These are phyloP conservation scores for Prosopocoilus inquinatus DNA, from an alignment of 2,888 invertebrate genomes.

Conservation along the genomic window DNA sequence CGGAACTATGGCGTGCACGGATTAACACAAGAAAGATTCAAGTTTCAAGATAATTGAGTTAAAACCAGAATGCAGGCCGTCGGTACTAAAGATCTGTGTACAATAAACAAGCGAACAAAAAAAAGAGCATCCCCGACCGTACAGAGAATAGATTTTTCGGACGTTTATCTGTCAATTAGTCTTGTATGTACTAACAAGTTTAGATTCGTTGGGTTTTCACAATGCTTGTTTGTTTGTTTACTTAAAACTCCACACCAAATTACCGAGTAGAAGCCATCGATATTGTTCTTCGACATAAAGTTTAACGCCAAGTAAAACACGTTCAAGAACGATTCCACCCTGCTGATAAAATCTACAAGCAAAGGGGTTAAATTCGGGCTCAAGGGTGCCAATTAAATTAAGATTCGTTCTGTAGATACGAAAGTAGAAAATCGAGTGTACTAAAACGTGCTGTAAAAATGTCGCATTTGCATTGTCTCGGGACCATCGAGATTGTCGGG, in stretches of 20 bases:
- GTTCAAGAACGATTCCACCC: not conserved
- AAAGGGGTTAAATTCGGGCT: constrained; percentile 22
- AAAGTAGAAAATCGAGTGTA: too few species aligned
- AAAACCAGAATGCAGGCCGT: constrained; percentile 33
- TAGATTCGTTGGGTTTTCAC: too few species aligned
- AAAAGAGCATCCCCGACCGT: constrained; percentile 23
- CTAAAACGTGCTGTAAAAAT: too few species aligned
- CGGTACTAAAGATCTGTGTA: constrained; percentile 32
- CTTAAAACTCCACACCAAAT: too few species aligned
- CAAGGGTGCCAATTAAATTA: constrained; percentile 26
- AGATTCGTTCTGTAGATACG: constrained; percentile 1
- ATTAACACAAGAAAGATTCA: constrained; percentile 34
- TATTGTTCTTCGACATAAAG: too few species aligned
- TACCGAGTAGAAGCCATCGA: too few species aligned
- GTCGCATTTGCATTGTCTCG: too few species aligned
- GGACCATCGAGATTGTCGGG: too few species aligned
- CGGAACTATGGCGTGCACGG: constrained; percentile 30
- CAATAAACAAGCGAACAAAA: constrained; percentile 36
- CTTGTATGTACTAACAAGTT: constrained; percentile 12
- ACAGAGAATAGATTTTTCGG: constrained; percentile 21
- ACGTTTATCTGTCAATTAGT: constrained; percentile 28
- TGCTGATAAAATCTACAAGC: constrained; percentile 23
- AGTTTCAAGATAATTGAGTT: constrained; percentile 45
- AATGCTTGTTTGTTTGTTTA: too few species aligned
- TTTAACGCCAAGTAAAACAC: too few species aligned